Base-by-base conservation (phyloP, 2,888 invertebrate genomes). In the Nymphalis c-album region DNA sequence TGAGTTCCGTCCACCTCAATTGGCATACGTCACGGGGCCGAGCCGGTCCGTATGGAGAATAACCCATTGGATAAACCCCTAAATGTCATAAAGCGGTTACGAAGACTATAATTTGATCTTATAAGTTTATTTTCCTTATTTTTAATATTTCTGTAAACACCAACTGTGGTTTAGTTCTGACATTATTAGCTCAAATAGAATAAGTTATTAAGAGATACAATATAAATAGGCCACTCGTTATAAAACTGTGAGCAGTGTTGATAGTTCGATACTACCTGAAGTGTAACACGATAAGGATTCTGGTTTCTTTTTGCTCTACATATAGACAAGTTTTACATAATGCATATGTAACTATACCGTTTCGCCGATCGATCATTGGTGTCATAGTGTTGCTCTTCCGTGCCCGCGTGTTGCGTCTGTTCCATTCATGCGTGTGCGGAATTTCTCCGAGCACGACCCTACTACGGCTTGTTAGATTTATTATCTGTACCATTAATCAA, bases 241-340 rank as follows among this genome's bases (percentile, higher is more conserved):
- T 10, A 20, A 48, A 20, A 48, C 7, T 51, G 2, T 3, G 10
- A 4, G 13, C 1, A 0, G 50, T 50, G 18, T 10, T 7, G 50
- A 10, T 50, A 20, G 18, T 26, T 22, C 26, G 58, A 18, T 31
- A 35, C 20, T 26, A 58, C 48, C 20, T 47, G 59, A 51, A 46
- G 55, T 63, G 60, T 55, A 59, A 63, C 59, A 45, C 26, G 46
- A 70, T 68, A 59, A 46, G 53, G 31, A 60, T 58, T 47, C 57
- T 50, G 35, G 55, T 68, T 63, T 63, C 60, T 63, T 60, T 46
- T 47, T 65, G 65, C 31, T 35, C 65, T 63, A 61, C 50, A 64
- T 57, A n/a, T 22, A 45, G 8, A 51, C 53, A 26, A n/a, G 31
- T 40, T 63, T 69, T 68, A 65, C 60, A 48, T 65, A 70, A 70